phyloP scores from a whole-genome alignment of 2,113 vertebrate species.

The Oceanodroma tethys region DNA sequence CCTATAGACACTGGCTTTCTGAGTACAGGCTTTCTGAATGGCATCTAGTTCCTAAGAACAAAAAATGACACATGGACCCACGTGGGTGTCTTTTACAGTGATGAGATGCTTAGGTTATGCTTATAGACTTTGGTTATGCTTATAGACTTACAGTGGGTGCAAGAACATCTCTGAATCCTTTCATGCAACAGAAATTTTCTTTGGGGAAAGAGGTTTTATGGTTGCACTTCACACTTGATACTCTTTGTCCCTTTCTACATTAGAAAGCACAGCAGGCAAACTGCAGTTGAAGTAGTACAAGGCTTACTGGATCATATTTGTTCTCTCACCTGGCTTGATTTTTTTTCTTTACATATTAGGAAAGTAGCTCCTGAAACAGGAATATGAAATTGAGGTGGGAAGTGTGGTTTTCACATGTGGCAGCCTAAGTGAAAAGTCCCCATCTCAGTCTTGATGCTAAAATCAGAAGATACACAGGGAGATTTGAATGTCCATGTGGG shows the following conservation, averaged over 20 bases:
- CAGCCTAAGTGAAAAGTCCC: neutral
- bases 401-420: neutral
- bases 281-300: neutral
- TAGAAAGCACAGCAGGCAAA: neutral
- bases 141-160: neutral
- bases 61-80: neutral
- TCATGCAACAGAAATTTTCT: neutral
- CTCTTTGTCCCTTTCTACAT: neutral
- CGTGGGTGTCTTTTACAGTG: neutral
- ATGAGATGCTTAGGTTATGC: no score
- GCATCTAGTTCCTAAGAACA: neutral
- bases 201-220: neutral
- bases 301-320: neutral
- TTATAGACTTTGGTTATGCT: neutral
- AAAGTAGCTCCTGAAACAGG: neutral
- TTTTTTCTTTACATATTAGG: neutral
- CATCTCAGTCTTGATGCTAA: neutral
- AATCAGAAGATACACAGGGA: neutral
- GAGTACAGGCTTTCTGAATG: neutral
- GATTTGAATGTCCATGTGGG: neutral
- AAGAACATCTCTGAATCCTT: neutral
- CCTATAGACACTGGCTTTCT: no score
- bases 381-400: neutral
- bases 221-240: neutral
- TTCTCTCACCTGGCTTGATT: neutral